Base-by-base conservation (phyloP, 2,113 vertebrate species). In the Gobiocypris rarus region DNA sequence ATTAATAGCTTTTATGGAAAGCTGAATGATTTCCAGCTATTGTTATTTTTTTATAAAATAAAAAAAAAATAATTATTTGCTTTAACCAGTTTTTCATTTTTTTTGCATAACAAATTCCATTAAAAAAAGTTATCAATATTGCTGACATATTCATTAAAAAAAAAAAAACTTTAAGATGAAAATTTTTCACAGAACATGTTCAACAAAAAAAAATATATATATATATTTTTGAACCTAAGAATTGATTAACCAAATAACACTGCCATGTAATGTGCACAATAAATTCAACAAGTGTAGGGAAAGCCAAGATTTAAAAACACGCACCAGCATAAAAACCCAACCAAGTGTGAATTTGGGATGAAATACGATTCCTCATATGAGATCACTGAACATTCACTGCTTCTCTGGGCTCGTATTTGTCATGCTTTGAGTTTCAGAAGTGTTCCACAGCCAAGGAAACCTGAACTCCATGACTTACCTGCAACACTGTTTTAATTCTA, bases 401-500 rank as follows among this genome's bases (percentile, higher is more conserved):
- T 34, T 77, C 34, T 73, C 41, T 45, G 22, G 22, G 38, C 52
- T 34, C 15, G 3, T 58, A 38, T 43, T 17, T 78, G 54, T 26
- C 34, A 24, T 59, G 38, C 74, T 69, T 76, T 78, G 59, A 84
- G 59, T 84, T 77, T 41, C 74, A n/a, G 70, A 48, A 61, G 41
- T 58, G 41, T 61, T 75, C 48, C 9, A 26, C 61, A 70, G 74
- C 74, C 34, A 31, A 76, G 26, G 54, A 75, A 52, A 52, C 71
- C 34, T n/a, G 43, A 83, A 75, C 58, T 31, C 63, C 28, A 77
- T 77, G 50, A 69, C 83, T 84, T 54, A 67, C 59, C 43, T 77
- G 82, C 31, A 77, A 56, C 59, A 84, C 50, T 61, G 54, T 67
- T 56, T 69, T 58, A 80, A 80, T 50, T 65, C 78, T 67, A 80